Percentiles rank a stretch among this genome's conserved stretches.
Conservation (phyloP, 2,797 vertebrate species). For the Melanotaenia nigrans region DNA sequence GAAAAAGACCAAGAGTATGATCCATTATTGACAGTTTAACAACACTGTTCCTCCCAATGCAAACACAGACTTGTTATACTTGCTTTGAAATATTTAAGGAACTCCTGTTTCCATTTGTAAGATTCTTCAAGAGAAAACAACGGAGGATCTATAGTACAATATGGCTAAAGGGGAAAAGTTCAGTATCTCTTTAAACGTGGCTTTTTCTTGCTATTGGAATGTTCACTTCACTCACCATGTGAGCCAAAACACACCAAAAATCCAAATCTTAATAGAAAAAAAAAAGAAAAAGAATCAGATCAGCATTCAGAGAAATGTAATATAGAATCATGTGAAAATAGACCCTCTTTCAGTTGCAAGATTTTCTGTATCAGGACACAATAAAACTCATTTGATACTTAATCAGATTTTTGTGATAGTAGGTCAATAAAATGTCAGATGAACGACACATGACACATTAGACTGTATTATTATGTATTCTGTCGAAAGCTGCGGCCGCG, state of each 20-base stretch:
- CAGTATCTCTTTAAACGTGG: background rate
- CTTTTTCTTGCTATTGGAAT: background rate
- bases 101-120: slow-evolving; percentile 20
- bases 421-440: background rate
- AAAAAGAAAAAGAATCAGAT: background rate
- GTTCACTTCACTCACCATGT: background rate
- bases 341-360: background rate
- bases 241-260: background rate
- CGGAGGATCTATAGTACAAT: background rate
- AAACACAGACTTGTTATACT: slow-evolving; percentile 14
- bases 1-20: slow-evolving; percentile 3
- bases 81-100: slow-evolving; percentile 25
- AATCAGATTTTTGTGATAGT: no score
- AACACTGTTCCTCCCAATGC: background rate
- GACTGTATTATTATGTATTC: no score
- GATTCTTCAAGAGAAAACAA: slow-evolving; percentile 3
- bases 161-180: slow-evolving; percentile 9
- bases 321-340: background rate
- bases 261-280: background rate
- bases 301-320: background rate
- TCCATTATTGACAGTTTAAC: slow-evolving; percentile 21
- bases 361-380: background rate
- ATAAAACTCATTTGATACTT: no score
- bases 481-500: no score
- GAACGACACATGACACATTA: no score